Percentiles rank a stretch among this genome's conserved stretches.
Conservation (phyloP, 2,797 vertebrate genomes). For the Eupleurogrammus muticus region DNA sequence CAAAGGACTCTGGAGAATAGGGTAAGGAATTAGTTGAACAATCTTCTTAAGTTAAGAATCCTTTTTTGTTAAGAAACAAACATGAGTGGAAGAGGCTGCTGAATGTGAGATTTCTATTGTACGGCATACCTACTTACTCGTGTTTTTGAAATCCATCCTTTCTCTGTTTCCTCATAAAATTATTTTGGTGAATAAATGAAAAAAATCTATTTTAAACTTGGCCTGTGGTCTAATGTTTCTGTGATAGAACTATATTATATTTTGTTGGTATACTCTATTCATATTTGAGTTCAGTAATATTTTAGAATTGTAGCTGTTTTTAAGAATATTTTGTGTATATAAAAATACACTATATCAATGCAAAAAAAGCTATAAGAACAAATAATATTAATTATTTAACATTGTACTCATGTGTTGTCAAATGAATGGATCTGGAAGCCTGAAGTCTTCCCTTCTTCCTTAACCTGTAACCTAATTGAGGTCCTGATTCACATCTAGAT, state of each 20-base stretch:
- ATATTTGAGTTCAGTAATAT: slow-evolving; percentile 1
- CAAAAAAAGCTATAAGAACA: not conserved
- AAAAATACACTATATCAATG: not conserved
- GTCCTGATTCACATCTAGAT: slow-evolving; percentile 60
- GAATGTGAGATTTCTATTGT: slow-evolving; percentile 20
- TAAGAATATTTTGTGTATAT: not conserved
- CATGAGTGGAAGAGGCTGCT: slow-evolving; percentile 26
- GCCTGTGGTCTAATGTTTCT: not conserved
- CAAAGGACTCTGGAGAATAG: slow-evolving; percentile 1
- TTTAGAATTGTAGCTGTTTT: not conserved
- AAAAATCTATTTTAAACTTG: too few species aligned
- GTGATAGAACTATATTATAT: not conserved
- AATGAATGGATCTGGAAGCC: slow-evolving; percentile 4
- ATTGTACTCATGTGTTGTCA: slow-evolving; percentile 2
- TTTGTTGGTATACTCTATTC: not conserved
- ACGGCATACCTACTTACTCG: not conserved
- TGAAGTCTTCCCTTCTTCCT: slow-evolving; percentile 7
- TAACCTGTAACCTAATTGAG: slow-evolving; percentile 40
- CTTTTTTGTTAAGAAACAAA: slow-evolving; percentile 25
- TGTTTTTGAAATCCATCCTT: not conserved
- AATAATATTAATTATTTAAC: slow-evolving; percentile 10
- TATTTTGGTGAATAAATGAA: not conserved
- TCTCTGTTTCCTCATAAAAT: not conserved
- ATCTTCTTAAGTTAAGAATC: slow-evolving; percentile 17
- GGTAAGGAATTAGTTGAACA: not conserved